Percentiles rank a stretch among this genome's conserved stretches.
These are phyloP conservation scores for Halcyon senegalensis DNA, from an alignment of 2,113 vertebrate genomes.

Conservation along the genomic window DNA sequence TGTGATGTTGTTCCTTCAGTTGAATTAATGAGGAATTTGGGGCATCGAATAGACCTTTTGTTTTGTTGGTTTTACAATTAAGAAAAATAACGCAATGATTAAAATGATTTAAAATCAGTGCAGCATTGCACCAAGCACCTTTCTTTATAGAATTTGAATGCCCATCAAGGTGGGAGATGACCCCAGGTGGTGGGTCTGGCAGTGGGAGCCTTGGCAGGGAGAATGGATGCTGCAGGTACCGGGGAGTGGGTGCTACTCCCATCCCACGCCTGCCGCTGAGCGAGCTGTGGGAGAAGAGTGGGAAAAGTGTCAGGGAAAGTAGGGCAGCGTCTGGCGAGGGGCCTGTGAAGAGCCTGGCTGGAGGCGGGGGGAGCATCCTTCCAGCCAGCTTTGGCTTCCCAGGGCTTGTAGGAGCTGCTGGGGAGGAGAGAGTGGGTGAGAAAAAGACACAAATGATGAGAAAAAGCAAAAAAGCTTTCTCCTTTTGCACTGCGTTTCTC, in stretches of 20 bases:
- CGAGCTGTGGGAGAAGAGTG: neutral
- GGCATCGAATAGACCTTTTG: neutral
- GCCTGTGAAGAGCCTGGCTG: neutral
- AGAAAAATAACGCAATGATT: neutral
- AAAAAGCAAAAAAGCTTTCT: neutral
- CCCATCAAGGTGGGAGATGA: neutral
- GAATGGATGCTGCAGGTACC: neutral
- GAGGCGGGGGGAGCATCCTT: conserved; percentile 1
- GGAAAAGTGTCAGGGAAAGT: neutral
- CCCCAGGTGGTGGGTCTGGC: too few species aligned
- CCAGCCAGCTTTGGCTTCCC: neutral
- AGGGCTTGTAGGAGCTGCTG: neutral
- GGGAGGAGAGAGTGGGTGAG: neutral
- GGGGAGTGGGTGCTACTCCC: neutral
- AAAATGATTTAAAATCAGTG: neutral
- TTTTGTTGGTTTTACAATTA: neutral
- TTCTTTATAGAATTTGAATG: accelerated
- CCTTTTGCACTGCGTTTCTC: neutral
- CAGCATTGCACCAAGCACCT: accelerated
- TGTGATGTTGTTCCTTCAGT: neutral
- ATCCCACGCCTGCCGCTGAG: neutral
- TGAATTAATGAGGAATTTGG: neutral
- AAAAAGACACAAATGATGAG: neutral
- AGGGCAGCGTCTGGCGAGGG: conserved; percentile 43
- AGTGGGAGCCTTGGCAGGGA: neutral